Conservation (phyloP, 1,140 invertebrate genomes). For the Lepidurus couesii region DNA sequence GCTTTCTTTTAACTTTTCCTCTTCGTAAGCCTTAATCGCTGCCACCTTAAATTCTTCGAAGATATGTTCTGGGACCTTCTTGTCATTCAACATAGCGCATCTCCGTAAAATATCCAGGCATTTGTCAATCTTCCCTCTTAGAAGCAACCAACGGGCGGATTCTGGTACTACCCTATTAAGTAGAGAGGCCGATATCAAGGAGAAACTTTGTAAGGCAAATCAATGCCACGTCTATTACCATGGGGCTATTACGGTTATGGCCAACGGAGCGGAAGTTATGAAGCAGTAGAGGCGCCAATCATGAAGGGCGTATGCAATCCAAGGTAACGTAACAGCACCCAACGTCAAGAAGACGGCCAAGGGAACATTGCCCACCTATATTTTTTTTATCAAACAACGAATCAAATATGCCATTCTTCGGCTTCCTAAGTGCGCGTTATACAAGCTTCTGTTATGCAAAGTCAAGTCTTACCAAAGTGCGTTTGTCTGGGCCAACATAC, state of each 20-base stretch:
- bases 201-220: constrained; percentile 21
- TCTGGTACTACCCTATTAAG: constrained; percentile 32
- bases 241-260: constrained; percentile 61
- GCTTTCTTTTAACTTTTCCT: constrained; percentile 61
- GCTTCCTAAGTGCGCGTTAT: not conserved
- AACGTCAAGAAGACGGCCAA: constrained; percentile 81
- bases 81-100: constrained; percentile 71
- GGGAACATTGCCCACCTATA: constrained; percentile 41
- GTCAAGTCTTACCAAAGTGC: constrained; percentile 79
- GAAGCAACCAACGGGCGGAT: constrained; percentile 62
- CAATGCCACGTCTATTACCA: constrained; percentile 43
- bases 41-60: constrained; percentile 60
- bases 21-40: constrained; percentile 38
- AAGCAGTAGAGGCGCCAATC: constrained; percentile 69
- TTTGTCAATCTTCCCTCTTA: constrained; percentile 69
- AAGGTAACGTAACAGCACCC: constrained; percentile 67
- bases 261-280: constrained; percentile 65
- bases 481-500: constrained; percentile 79
- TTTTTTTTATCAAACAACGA: not conserved
- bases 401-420: not conserved
- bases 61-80: constrained; percentile 61
- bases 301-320: constrained; percentile 68
- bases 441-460: not conserved
- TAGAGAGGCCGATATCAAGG: not conserved
- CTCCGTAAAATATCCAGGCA: constrained; percentile 68